A percentile compares a stretch with the other conserved stretches of the same genome.
Evolutionary conservation across 2,888 invertebrate species (phyloP).

Genomic region (Harpalus rubripes): DNA sequence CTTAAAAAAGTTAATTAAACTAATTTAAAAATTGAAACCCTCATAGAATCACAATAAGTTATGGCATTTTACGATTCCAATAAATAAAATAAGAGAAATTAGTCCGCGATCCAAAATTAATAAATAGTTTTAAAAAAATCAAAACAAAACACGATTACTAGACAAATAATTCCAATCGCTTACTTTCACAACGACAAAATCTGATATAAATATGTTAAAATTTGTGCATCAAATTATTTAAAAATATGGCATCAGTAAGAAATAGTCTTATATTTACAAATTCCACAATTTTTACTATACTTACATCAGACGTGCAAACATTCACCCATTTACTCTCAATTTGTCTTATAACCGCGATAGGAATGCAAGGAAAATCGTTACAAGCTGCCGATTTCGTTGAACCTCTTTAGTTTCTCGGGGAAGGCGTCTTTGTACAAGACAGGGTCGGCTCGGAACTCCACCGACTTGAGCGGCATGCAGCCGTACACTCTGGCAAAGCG

Average conservation of each 20-base stretch:
- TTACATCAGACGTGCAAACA: not conserved
- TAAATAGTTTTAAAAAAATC: slow-evolving; percentile 38
- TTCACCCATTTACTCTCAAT: not conserved
- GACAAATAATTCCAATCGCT: slow-evolving; percentile 12
- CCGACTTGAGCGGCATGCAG: slow-evolving; percentile 90
- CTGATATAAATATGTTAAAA: slow-evolving; percentile 28
- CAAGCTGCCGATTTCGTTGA: slow-evolving; percentile 93
- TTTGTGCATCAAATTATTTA: slow-evolving; percentile 5
- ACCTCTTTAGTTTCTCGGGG: slow-evolving; percentile 91
- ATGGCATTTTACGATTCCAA: slow-evolving; percentile 37
- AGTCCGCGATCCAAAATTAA: slow-evolving; percentile 21
- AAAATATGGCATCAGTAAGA: slow-evolving; percentile 44
- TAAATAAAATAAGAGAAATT: slow-evolving; percentile 35
- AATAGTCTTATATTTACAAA: slow-evolving; percentile 28
- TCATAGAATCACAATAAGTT: slow-evolving; percentile 27
- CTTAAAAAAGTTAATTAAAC: slow-evolving; percentile 33
- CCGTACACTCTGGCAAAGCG: slow-evolving; percentile 87
- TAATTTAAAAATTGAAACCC: slow-evolving; percentile 36
- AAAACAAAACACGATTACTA: slow-evolving; percentile 11
- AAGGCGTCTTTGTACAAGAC: slow-evolving; percentile 93
- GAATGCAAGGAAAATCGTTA: slow-evolving; percentile 76
- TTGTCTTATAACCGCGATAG: slow-evolving; percentile 28
- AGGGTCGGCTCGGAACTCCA: slow-evolving; percentile 97
- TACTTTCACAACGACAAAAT: slow-evolving; percentile 9
- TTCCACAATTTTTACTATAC: not conserved